Percentiles rank a stretch among this genome's conserved stretches.
phyloP scores from a whole-genome alignment of 2,888 invertebrate genomes.

The Chrysolina haemoptera region DNA sequence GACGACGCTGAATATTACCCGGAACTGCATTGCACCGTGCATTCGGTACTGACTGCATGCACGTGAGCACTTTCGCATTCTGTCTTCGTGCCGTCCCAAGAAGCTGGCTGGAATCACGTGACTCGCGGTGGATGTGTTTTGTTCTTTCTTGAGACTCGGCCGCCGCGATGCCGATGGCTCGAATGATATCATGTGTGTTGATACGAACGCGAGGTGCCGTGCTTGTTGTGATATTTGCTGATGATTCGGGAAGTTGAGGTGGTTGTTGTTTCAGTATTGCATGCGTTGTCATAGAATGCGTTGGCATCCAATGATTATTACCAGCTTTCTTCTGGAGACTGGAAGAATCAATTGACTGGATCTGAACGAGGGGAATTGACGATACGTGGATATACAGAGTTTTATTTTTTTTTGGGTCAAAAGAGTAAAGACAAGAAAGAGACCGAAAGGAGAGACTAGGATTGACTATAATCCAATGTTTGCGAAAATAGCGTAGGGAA shows the following conservation, averaged over 20 bases:
- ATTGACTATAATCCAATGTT: too few species aligned
- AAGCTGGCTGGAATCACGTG: slow-evolving; percentile 45
- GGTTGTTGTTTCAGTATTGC: slow-evolving; percentile 2
- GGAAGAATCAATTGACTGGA: too few species aligned
- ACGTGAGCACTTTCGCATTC: slow-evolving; percentile 53
- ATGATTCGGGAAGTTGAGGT: neutral
- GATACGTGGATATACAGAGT: too few species aligned
- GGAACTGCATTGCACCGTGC: slow-evolving; percentile 38
- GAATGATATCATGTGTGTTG: neutral
- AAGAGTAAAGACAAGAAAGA: too few species aligned
- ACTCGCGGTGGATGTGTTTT: slow-evolving; percentile 29
- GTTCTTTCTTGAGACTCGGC: slow-evolving; percentile 24
- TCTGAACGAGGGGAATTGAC: too few species aligned
- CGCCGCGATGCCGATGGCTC: slow-evolving; percentile 28
- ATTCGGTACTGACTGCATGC: slow-evolving; percentile 43
- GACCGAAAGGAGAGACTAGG: too few species aligned
- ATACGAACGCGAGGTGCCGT: neutral
- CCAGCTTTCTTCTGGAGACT: too few species aligned
- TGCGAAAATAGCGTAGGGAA: too few species aligned
- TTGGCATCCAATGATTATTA: too few species aligned
- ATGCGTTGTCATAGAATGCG: neutral
- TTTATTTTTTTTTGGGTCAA: too few species aligned
- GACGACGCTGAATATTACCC: slow-evolving; percentile 26
- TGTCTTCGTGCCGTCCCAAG: slow-evolving; percentile 42
- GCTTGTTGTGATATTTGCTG: neutral